A percentile compares a stretch with the other conserved stretches of the same genome.
These are phyloP conservation scores for Idaea dimidiata DNA, from an alignment of 2,888 invertebrate species.

Conservation along the genomic window DNA sequence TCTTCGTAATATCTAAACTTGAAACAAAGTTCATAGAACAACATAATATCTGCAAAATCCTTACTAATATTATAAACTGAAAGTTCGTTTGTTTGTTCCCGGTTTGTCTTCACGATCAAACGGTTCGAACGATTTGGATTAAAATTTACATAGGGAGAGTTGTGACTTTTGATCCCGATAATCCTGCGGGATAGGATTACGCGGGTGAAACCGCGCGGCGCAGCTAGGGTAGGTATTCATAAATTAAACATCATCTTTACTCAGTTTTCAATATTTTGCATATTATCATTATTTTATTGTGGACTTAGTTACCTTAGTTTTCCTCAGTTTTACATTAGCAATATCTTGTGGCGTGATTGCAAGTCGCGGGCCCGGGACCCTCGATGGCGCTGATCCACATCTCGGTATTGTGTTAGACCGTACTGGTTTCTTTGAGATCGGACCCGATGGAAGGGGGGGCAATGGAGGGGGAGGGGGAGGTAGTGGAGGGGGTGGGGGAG, in stretches of 20 bases:
- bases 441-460: constrained; percentile 44
- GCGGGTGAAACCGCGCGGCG: no score
- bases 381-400: constrained; percentile 67
- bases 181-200: no score
- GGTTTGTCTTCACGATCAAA: no score
- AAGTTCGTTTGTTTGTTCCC: no score
- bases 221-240: background rate
- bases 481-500: constrained; percentile 45
- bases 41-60: background rate
- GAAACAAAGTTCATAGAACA: no score
- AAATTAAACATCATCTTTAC: background rate
- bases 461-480: constrained; percentile 61
- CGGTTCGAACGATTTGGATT: no score
- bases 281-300: background rate
- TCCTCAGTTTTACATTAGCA: constrained; percentile 71
- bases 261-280: background rate
- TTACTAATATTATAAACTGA: no score
- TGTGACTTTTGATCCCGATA: no score
- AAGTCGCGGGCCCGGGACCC: constrained; percentile 56
- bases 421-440: constrained; percentile 37
- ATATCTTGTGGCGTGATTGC: constrained; percentile 73
- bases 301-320: constrained; percentile 54
- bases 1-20: no score
- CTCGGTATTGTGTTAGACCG: constrained; percentile 63
- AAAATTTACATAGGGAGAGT: no score